These are phyloP conservation scores for Eilema caniola DNA, from an alignment of 2,888 invertebrate species.

Conservation along the genomic window DNA sequence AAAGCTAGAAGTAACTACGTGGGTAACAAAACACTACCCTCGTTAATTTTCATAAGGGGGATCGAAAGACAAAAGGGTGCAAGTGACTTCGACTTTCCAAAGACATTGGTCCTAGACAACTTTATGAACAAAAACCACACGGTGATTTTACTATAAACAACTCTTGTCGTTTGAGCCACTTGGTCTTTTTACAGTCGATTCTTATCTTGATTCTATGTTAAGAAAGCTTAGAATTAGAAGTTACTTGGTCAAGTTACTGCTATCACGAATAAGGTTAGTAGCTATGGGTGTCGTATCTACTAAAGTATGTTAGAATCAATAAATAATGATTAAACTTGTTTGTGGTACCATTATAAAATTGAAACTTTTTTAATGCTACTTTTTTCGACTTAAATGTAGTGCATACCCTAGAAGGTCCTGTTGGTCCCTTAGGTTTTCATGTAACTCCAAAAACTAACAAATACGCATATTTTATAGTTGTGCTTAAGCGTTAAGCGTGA, in stretches of 20 bases:
- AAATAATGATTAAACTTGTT: no score
- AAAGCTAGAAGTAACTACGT: neutral
- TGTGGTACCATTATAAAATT: no score
- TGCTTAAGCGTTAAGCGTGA: no score
- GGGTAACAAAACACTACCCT: conserved; percentile 2
- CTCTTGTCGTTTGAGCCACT: neutral
- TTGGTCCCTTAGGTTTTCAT: no score
- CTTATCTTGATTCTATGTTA: neutral
- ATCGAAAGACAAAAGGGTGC: neutral
- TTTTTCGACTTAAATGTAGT: no score
- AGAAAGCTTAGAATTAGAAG: neutral
- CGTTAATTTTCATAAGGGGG: neutral
- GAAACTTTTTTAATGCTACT: no score
- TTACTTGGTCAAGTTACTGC: neutral
- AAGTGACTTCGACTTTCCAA: neutral
- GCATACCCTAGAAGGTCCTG: no score
- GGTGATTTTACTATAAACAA: neutral
- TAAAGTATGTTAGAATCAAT: no score
- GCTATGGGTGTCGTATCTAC: neutral
- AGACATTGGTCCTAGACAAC: neutral
- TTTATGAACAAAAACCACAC: neutral
- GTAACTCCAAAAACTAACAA: no score
- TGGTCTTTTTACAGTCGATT: neutral
- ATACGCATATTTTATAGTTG: no score
- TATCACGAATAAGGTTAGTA: neutral